These are phyloP conservation scores for Drosophila nigromelanica DNA, from an alignment of 1,140 invertebrate species.

Conservation along the genomic window DNA sequence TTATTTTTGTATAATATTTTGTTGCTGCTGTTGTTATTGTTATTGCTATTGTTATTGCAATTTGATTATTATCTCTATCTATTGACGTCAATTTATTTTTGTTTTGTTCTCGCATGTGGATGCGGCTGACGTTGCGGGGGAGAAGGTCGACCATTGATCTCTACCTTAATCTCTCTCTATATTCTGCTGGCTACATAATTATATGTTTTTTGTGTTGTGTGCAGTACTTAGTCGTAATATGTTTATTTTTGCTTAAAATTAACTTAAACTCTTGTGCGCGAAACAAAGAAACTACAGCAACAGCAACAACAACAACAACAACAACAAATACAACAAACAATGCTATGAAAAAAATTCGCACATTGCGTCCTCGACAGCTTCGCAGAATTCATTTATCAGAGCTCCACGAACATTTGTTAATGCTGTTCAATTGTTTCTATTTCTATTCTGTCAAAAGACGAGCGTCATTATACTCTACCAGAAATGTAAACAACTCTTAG, in stretches of 20 bases:
- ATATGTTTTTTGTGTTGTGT: constrained; percentile 15
- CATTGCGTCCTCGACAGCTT: constrained; percentile 65
- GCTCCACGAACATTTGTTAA: constrained; percentile 60
- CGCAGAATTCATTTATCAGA: constrained; percentile 77
- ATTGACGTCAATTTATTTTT: constrained; percentile 75
- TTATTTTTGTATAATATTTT: constrained; percentile 31
- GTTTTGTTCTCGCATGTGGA: constrained; percentile 29
- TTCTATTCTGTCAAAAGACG: constrained; percentile 45
- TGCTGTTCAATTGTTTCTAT: constrained; percentile 71
- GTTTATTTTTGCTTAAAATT: constrained; percentile 60
- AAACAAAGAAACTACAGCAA: constrained; percentile 20
- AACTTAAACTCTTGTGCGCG: constrained; percentile 39
- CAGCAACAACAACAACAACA: constrained; percentile 1
- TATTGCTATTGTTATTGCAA: constrained; percentile 51
- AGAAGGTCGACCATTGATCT: constrained; percentile 57
- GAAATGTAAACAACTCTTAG: no score
- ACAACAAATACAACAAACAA: constrained; percentile 4
- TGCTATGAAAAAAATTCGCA: constrained; percentile 29
- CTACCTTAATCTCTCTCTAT: not conserved
- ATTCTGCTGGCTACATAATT: constrained; percentile 40
- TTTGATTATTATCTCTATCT: constrained; percentile 67
- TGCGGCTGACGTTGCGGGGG: constrained; percentile 3
- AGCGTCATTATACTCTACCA: constrained; percentile 36
- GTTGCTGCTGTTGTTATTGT: constrained; percentile 9
- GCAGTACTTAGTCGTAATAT: constrained; percentile 38